Conservation (phyloP, 2,888 invertebrate genomes). For the Tiliacea citrago region DNA sequence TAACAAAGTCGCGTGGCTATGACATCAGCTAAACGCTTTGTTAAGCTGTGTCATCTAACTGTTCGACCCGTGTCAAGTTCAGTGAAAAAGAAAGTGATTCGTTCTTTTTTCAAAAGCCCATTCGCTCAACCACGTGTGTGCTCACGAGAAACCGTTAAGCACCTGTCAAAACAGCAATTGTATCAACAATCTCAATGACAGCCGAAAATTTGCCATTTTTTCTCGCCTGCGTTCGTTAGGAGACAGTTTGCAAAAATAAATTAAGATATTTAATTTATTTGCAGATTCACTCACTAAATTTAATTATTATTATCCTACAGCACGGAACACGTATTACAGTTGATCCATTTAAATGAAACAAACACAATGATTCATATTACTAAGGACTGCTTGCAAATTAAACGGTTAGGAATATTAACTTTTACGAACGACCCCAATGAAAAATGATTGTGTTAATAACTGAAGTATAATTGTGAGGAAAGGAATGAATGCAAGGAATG, state of each 20-base stretch:
- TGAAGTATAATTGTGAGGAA: conserved; percentile 38
- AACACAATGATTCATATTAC: conserved; percentile 58
- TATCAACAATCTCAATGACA: conserved; percentile 74
- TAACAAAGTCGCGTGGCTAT: conserved; percentile 72
- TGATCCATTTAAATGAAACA: conserved; percentile 61
- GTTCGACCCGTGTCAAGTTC: conserved; percentile 83
- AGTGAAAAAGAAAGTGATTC: conserved; percentile 83
- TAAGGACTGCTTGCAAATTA: conserved; percentile 58
- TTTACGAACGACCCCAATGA: conserved; percentile 37
- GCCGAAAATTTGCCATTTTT: conserved; percentile 39
- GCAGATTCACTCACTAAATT: too few relatives aligned
- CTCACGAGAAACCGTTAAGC: conserved; percentile 40
- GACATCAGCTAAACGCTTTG: conserved; percentile 71
- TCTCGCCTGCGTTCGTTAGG: background rate
- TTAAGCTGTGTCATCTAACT: conserved; percentile 69
- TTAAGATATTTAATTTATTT: too few relatives aligned
- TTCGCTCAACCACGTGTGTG: conserved; percentile 49
- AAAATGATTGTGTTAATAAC: conserved; percentile 39
- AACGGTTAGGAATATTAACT: conserved; percentile 60
- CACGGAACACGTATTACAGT: conserved; percentile 30
- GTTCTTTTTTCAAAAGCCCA: conserved; percentile 48
- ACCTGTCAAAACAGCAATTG: conserved; percentile 69
- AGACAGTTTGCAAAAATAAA: background rate
- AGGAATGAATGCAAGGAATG: conserved; percentile 25
- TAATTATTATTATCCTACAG: conserved; percentile 40